A percentile compares a stretch with the other conserved stretches of the same genome.
Conservation (phyloP, 1,140 invertebrate genomes). For the Macrostomum lignano region DNA sequence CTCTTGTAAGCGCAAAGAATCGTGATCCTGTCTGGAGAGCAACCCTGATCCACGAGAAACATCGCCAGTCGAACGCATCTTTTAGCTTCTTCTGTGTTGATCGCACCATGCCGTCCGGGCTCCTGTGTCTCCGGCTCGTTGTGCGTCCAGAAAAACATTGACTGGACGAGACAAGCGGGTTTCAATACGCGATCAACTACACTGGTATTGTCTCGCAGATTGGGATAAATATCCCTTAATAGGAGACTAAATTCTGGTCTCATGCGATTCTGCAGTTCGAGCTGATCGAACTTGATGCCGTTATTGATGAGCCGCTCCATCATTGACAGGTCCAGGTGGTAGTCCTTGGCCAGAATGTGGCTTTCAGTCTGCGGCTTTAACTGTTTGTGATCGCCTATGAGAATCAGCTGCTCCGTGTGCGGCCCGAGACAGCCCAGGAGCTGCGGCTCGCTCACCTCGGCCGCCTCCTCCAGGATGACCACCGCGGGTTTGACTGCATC, state of each 20-base stretch:
- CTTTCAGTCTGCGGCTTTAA: constrained; percentile 1
- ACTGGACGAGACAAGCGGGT: too few species aligned
- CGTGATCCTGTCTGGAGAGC: too few species aligned
- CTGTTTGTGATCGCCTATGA: constrained; percentile 8
- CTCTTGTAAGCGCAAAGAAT: too few species aligned
- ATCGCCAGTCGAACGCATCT: too few species aligned
- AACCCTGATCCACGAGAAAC: too few species aligned
- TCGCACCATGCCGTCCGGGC: too few species aligned
- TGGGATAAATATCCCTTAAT: constrained; percentile 14
- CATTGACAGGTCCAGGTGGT: constrained; percentile 5
- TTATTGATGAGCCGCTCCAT: constrained; percentile 7
- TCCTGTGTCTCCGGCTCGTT: too few species aligned
- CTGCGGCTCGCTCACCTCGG: constrained; percentile 6
- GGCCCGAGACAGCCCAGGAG: background rate
- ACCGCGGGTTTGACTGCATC: background rate
- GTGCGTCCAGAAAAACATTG: too few species aligned
- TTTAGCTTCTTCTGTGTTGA: too few species aligned
- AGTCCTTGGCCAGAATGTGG: constrained; percentile 1
- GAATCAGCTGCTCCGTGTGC: constrained; percentile 3
- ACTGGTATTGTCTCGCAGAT: constrained; percentile 8
- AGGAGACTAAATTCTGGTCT: constrained; percentile 5
- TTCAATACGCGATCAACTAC: too few species aligned
- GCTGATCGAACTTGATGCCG: background rate
- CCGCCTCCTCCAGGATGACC: constrained; percentile 7
- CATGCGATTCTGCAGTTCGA: constrained; percentile 5